Evolutionary conservation across 2,797 vertebrate species (phyloP).

Genomic region (Urosaurus nigricauda): DNA sequence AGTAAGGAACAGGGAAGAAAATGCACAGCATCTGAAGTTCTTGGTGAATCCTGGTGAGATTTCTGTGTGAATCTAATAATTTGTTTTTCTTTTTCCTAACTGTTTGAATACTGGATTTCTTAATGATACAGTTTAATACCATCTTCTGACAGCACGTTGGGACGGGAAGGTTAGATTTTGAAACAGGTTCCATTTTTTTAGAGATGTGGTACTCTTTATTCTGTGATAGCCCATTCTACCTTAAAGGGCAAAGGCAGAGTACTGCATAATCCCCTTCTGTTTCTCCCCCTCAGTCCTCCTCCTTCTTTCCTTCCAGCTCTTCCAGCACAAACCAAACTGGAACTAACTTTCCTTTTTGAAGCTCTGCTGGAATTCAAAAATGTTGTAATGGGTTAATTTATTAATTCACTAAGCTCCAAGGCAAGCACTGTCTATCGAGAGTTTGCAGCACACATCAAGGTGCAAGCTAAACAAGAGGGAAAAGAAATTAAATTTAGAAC

Average conservation of each 20-base stretch:
- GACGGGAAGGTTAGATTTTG: conserved; percentile 26
- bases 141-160: background rate
- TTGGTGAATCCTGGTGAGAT: background rate
- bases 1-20: background rate
- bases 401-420: background rate
- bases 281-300: background rate
- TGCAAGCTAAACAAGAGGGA: background rate
- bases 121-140: conserved; percentile 22
- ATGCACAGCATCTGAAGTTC: accelerated
- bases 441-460: background rate
- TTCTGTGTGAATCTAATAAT: background rate
- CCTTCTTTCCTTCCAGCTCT: background rate
- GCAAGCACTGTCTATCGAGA: background rate
- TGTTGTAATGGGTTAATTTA: conserved; percentile 15
- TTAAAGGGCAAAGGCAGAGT: conserved; percentile 20
- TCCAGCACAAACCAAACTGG: conserved; percentile 26
- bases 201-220: background rate
- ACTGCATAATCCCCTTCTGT: accelerated
- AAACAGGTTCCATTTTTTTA: conserved; percentile 21
- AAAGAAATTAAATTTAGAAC: conserved; percentile 18
- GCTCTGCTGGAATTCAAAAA: conserved; percentile 38
- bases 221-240: conserved; percentile 14
- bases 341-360: conserved; percentile 7
- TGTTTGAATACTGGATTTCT: background rate
- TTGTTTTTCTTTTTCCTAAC: background rate